Conservation (phyloP, 2,797 vertebrate species). For the Smutsia gigantea region DNA sequence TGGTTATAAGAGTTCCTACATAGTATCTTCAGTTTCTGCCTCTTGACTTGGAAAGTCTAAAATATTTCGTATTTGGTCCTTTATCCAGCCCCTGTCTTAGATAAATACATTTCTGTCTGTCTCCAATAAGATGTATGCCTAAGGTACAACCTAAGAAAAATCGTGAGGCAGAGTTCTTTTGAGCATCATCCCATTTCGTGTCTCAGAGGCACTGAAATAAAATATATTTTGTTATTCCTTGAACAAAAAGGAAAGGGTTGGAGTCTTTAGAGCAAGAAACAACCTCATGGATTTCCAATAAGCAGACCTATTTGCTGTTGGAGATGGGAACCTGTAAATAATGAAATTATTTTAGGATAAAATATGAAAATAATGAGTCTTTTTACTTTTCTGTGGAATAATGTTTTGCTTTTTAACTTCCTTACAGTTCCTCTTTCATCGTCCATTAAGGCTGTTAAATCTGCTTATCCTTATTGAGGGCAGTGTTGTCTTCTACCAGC, state of each 20-base stretch:
- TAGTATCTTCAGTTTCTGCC: conserved; percentile 30
- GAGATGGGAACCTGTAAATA: background rate
- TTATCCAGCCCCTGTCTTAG: background rate
- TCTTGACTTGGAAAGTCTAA: conserved; percentile 28
- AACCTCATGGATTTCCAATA: background rate
- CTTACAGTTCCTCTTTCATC: conserved; percentile 97
- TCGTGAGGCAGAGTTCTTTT: conserved; percentile 19
- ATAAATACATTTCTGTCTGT: conserved; percentile 43
- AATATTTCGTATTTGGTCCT: conserved; percentile 39
- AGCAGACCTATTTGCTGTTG: conserved; percentile 10
- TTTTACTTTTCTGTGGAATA: conserved; percentile 31
- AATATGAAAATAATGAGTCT: background rate
- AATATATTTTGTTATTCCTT: conserved; percentile 41
- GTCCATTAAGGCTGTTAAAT: conserved; percentile 98
- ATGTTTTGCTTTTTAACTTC: conserved; percentile 57
- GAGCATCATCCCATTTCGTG: background rate
- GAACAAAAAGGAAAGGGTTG: conserved; percentile 37
- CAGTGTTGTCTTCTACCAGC: conserved; percentile 97
- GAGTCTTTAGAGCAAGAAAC: conserved; percentile 1
- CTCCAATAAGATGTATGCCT: conserved; percentile 10
- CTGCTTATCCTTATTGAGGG: conserved; percentile 97
- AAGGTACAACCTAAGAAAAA: conserved; percentile 41
- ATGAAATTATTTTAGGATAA: conserved; percentile 37
- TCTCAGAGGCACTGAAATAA: conserved; percentile 29
- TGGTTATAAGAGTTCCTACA: background rate